Conservation (phyloP, 1,140 invertebrate species). For the Dreissena rostriformis region DNA sequence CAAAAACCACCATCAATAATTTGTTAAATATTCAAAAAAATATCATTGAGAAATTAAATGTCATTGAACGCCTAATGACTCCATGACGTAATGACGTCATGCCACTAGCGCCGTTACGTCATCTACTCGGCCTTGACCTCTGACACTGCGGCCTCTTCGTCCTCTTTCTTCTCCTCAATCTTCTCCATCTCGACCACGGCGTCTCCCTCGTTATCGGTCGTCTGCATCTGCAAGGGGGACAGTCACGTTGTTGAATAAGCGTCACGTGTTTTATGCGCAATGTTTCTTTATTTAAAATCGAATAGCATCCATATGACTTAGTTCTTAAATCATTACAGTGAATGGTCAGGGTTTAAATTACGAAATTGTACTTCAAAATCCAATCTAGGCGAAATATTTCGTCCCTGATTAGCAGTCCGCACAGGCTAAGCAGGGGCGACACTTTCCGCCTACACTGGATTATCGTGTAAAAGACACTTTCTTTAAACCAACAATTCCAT, state of each 20-base stretch:
- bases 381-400: no score
- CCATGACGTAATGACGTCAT: not conserved
- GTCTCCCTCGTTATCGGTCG: conserved; percentile 42
- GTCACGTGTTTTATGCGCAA: not conserved
- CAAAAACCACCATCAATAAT: not conserved
- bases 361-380: no score
- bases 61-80: not conserved
- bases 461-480: no score
- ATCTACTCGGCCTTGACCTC: conserved; percentile 36
- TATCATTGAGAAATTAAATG: not conserved
- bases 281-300: no score
- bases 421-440: no score
- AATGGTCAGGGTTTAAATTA: no score
- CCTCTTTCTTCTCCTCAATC: conserved; percentile 50
- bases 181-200: conserved; percentile 52
- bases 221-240: conserved; percentile 9
- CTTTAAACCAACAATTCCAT: no score
- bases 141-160: conserved; percentile 37
- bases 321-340: no score
- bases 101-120: not conserved
- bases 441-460: no score
- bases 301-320: no score
- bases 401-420: no score
- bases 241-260: not conserved
- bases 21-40: not conserved